Evolutionary conservation across 2,797 vertebrate genomes (phyloP).

Genomic region (Syndactyla subalaris): DNA sequence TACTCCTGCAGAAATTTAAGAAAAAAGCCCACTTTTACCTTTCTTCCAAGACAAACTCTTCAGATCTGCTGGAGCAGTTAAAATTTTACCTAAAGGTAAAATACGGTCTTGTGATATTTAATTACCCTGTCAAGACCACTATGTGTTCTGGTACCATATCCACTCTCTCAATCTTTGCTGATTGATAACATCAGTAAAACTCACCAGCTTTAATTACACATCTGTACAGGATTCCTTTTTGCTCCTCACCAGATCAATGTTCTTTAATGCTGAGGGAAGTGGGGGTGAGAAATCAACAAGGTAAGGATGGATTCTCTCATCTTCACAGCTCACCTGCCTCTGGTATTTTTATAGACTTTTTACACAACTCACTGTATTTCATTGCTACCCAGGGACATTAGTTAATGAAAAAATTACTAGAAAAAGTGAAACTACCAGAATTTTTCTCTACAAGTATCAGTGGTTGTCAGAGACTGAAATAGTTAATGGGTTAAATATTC

Average conservation of each 20-base stretch:
- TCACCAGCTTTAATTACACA: constrained; percentile 78
- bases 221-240: constrained; percentile 65
- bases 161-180: constrained; percentile 51
- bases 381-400: background rate
- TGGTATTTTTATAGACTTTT: background rate
- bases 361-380: background rate
- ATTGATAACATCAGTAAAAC: constrained; percentile 75
- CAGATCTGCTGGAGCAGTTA: constrained; percentile 12
- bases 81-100: constrained; percentile 60
- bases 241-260: constrained; percentile 59
- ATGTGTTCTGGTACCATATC: constrained; percentile 53
- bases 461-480: no score
- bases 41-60: constrained; percentile 45
- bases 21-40: background rate
- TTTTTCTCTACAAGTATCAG: background rate
- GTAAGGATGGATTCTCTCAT: constrained; percentile 58
- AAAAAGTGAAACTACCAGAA: background rate
- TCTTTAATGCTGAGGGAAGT: constrained; percentile 37
- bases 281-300: background rate
- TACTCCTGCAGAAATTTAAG: constrained; percentile 15
- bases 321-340: constrained; percentile 73
- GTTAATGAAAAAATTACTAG: constrained; percentile 27
- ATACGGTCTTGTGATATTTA: constrained; percentile 62
- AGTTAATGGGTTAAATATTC: no score
- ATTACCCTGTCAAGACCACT: constrained; percentile 65